These are phyloP conservation scores for Smutsia gigantea DNA, from an alignment of 2,797 vertebrate genomes.

Conservation along the genomic window DNA sequence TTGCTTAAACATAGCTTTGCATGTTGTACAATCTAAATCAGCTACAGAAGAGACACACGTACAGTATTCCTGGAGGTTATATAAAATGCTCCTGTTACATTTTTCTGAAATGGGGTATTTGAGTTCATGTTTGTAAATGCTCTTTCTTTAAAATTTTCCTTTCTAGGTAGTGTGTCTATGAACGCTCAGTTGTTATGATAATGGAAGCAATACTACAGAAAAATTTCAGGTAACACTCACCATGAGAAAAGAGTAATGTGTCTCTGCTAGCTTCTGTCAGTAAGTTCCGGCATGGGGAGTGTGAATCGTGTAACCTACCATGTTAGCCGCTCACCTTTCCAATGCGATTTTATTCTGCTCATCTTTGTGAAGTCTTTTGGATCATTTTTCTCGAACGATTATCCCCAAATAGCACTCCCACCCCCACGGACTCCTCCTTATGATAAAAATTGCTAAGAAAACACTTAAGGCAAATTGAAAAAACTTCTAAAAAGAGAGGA, in stretches of 20 bases:
- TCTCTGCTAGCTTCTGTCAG: background rate
- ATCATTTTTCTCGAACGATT: slow-evolving; percentile 68
- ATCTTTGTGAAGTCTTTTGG: slow-evolving; percentile 26
- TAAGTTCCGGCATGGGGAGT: background rate
- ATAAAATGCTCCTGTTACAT: slow-evolving; percentile 35
- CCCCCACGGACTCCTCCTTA: slow-evolving; percentile 65
- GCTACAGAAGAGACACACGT: background rate
- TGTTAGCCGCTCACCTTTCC: slow-evolving; percentile 41
- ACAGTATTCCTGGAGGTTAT: slow-evolving; percentile 25
- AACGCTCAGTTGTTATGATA: background rate
- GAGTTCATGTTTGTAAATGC: slow-evolving; percentile 32
- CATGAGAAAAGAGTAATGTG: slow-evolving; percentile 13
- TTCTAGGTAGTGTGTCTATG: slow-evolving; percentile 7
- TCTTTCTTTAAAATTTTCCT: background rate
- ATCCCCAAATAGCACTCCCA: slow-evolving; percentile 71
- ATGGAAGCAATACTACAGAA: background rate
- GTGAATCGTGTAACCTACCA: background rate
- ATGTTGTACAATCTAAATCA: slow-evolving; percentile 43
- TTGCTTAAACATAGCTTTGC: slow-evolving; percentile 72
- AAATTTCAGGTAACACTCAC: slow-evolving; percentile 19
- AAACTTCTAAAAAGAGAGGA: slow-evolving; percentile 17
- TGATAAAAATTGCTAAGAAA: slow-evolving; percentile 71
- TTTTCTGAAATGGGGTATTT: slow-evolving; percentile 37
- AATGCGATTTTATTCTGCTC: slow-evolving; percentile 49
- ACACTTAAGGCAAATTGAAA: slow-evolving; percentile 65